Conservation (phyloP, 2,797 vertebrate genomes). For the Catamblyrhynchus diadema region DNA sequence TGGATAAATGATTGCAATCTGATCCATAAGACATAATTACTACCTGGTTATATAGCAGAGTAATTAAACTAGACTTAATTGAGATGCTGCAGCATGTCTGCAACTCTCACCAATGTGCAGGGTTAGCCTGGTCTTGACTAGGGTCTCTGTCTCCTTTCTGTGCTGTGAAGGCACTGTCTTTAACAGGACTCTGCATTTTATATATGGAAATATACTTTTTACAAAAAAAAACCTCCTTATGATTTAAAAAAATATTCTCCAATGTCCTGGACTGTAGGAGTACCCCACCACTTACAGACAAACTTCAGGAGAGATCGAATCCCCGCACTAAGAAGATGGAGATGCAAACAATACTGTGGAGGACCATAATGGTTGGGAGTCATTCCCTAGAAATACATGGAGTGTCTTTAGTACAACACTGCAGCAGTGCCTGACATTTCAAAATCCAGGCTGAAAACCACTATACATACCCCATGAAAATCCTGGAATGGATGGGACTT, state of each 20-base stretch:
- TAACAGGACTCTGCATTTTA: not conserved
- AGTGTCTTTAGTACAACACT: not conserved
- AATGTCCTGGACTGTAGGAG: not conserved
- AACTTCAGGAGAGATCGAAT: not conserved
- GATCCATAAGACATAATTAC: not conserved
- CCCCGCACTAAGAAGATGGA: not conserved
- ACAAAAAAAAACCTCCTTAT: not conserved
- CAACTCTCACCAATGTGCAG: not conserved
- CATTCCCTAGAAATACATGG: not conserved
- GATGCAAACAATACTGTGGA: not conserved
- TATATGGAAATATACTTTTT: not conserved
- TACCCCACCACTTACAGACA: not conserved
- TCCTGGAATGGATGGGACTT: not conserved
- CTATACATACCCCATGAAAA: not conserved
- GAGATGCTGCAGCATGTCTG: not conserved
- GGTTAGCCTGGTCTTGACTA: not conserved
- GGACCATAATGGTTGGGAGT: not conserved
- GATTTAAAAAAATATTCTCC: not conserved
- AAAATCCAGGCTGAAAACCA: not conserved
- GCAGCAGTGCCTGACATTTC: not conserved
- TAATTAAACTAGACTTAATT: constrained; percentile 4
- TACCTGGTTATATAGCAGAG: not conserved
- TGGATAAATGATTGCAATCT: not conserved
- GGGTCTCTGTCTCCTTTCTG: not conserved
- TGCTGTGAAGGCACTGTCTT: not conserved